These are phyloP conservation scores for Piezodorus guildinii DNA, from an alignment of 1,140 invertebrate genomes.

Conservation along the genomic window DNA sequence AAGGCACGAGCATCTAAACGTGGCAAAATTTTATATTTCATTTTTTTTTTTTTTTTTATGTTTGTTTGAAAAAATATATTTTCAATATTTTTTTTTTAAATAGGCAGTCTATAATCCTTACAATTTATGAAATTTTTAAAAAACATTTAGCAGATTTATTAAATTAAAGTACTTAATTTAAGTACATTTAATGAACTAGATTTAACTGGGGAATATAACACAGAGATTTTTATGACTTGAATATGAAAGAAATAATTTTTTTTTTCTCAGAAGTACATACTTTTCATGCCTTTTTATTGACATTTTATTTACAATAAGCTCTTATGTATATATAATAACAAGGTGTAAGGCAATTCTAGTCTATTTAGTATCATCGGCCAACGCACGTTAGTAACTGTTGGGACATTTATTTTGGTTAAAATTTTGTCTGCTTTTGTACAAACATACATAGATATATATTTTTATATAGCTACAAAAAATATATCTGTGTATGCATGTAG, in stretches of 20 bases:
- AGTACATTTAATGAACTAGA: conserved; percentile 6
- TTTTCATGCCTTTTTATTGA: conserved; percentile 1
- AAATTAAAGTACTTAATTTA: conserved; percentile 17
- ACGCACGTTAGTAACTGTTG: conserved; percentile 1
- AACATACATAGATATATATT: background rate
- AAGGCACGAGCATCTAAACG: conserved; percentile 12
- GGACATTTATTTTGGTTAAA: background rate
- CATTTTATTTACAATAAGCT: conserved; percentile 19
- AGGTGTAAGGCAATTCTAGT: conserved; percentile 21
- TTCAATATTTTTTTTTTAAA: background rate
- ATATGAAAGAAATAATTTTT: background rate
- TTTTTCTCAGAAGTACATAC: background rate
- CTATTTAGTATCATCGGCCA: conserved; percentile 17
- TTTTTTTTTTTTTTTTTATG: background rate
- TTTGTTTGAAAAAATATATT: background rate
- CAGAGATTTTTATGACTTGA: background rate
- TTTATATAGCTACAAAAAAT: too few species aligned
- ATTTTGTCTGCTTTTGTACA: background rate
- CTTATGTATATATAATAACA: conserved; percentile 15
- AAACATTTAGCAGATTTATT: conserved; percentile 1
- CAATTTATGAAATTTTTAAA: background rate
- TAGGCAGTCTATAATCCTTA: conserved; percentile 12
- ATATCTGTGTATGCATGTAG: background rate
- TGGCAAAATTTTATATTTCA: background rate
- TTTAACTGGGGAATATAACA: background rate